phyloP scores from a whole-genome alignment of 2,888 invertebrate species.

The Sesia apiformis region DNA sequence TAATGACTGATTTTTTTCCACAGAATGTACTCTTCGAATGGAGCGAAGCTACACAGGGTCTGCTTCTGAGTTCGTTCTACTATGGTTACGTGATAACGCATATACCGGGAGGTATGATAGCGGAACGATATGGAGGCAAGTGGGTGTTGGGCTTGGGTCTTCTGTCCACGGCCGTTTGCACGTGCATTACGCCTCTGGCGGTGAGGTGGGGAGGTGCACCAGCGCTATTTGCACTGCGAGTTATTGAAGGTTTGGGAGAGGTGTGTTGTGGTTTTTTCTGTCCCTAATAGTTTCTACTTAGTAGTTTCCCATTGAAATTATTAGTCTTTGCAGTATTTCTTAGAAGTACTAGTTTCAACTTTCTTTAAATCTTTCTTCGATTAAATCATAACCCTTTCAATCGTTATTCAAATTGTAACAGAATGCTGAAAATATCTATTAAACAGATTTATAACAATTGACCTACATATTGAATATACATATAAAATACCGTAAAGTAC shows the following conservation, averaged over 20 bases:
- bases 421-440: too few species aligned
- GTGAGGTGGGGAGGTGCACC: constrained; percentile 74
- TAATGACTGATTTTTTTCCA: too few species aligned
- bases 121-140: constrained; percentile 89
- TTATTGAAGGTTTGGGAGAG: constrained; percentile 78
- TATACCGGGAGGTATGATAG: constrained; percentile 86
- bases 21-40: constrained; percentile 72
- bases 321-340: too few species aligned
- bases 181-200: constrained; percentile 83
- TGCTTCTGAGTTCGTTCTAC: constrained; percentile 88
- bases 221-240: constrained; percentile 71
- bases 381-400: too few species aligned
- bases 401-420: too few species aligned
- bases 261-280: constrained; percentile 35
- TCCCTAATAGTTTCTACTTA: too few species aligned
- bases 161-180: constrained; percentile 85
- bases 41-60: constrained; percentile 81
- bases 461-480: too few species aligned
- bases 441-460: too few species aligned
- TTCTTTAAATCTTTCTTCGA: too few species aligned
- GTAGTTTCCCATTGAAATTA: too few species aligned
- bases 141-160: constrained; percentile 87
- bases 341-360: too few species aligned
- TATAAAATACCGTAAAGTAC: too few species aligned
- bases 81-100: constrained; percentile 90